phyloP scores from a whole-genome alignment of 1,140 invertebrate species.

The Bombus fervidus region DNA sequence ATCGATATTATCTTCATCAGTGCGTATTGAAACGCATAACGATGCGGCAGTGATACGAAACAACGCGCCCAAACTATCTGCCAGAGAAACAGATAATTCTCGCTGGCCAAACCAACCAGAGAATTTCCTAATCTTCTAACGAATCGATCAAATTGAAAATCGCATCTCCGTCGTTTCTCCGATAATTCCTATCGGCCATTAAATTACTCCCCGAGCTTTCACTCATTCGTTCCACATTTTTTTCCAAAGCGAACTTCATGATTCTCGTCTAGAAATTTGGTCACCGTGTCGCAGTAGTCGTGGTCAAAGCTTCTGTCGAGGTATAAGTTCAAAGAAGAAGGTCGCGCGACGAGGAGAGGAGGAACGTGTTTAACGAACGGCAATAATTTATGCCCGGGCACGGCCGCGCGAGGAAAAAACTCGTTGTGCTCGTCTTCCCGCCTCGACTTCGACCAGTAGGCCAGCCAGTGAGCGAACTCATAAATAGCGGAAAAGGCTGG shows the following conservation, averaged over 20 bases:
- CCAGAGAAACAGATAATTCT: not conserved
- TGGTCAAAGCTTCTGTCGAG: not conserved
- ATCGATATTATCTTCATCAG: not conserved
- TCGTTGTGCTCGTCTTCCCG: not conserved
- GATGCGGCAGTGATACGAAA: not conserved
- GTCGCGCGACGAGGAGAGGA: constrained; percentile 12
- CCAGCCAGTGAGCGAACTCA: constrained; percentile 1
- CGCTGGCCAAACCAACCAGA: not conserved
- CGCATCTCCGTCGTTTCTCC: no score
- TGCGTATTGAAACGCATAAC: not conserved
- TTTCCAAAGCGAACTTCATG: no score
- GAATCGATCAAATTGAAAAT: not conserved
- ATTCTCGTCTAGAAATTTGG: not conserved
- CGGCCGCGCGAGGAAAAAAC: not conserved
- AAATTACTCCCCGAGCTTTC: not conserved
- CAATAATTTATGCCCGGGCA: constrained; percentile 54
- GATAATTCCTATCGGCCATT: not conserved
- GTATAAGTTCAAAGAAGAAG: constrained; percentile 35
- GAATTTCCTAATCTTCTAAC: not conserved
- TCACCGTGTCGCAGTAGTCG: not conserved
- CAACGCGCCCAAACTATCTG: no score
- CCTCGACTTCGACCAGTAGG: not conserved
- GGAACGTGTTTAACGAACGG: constrained; percentile 49
- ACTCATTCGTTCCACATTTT: not conserved
- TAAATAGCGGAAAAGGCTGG: constrained; percentile 29